Evolutionary conservation across 2,797 vertebrate species (phyloP).

Genomic region (Schizothorax lantsangensis): DNA sequence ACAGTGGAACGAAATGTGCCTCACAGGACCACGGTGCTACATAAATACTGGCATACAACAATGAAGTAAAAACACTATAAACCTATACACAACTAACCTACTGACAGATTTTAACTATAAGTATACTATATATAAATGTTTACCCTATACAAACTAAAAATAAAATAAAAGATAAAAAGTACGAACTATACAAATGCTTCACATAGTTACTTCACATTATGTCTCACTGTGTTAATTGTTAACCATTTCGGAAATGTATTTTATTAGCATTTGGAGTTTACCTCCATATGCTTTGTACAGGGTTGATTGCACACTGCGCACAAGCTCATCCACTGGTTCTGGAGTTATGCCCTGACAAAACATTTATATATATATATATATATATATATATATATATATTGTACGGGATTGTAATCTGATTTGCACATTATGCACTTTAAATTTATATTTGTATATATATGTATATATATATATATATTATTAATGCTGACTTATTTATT

Average conservation of each 20-base stretch:
- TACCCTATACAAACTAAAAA: too few species aligned
- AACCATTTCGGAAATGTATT: background rate
- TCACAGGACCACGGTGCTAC: too few species aligned
- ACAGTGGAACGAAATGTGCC: too few species aligned
- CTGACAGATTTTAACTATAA: too few species aligned
- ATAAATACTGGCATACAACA: too few species aligned
- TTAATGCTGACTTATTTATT: too few species aligned
- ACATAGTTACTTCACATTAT: background rate
- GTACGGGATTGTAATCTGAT: background rate
- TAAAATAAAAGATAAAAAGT: too few species aligned
- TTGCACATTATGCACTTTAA: background rate
- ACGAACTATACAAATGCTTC: too few species aligned
- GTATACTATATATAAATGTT: too few species aligned
- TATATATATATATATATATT: background rate
- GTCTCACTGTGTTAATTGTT: background rate
- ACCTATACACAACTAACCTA: too few species aligned
- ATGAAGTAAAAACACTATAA: too few species aligned
- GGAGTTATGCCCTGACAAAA: background rate
- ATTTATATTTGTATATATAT: background rate
- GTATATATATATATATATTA: too few species aligned
- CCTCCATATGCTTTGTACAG: slow-evolving; percentile 10
- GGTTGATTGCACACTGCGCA: background rate
- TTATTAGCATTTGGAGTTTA: background rate
- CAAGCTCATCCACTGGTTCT: slow-evolving; percentile 1
- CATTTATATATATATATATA: background rate